Evolutionary conservation across 30 jellyfish, hydroid and myxozoan genomes (phyloP).

Genomic region (Morbakka virulenta): DNA sequence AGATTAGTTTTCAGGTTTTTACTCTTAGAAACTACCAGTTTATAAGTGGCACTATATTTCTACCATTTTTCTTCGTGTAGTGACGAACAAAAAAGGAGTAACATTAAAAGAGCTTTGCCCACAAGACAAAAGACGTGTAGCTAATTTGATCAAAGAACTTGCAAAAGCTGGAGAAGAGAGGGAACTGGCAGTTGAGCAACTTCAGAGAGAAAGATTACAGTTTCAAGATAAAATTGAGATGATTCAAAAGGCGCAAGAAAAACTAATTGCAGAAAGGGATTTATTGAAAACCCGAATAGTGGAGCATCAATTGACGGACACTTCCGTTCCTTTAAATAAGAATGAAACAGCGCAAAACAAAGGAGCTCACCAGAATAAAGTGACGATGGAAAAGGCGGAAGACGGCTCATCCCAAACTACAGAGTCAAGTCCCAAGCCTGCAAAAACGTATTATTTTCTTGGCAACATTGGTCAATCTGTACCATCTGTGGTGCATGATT

Average conservation of each 20-base stretch:
- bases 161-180: constrained; percentile 85
- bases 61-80: too few species aligned
- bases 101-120: constrained; percentile 32
- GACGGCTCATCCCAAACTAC: not conserved
- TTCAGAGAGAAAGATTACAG: constrained; percentile 40
- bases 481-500: too few species aligned
- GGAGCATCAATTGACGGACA: constrained; percentile 44
- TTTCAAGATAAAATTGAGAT: constrained; percentile 38
- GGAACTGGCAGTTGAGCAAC: constrained; percentile 42
- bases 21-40: too few species aligned
- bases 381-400: not conserved
- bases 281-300: constrained; percentile 42
- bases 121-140: constrained; percentile 50
- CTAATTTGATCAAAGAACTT: constrained; percentile 77
- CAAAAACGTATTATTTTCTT: not conserved
- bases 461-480: too few species aligned
- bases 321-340: not conserved
- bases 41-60: too few species aligned
- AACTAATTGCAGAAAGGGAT: constrained; percentile 48
- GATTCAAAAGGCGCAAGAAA: constrained; percentile 37
- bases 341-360: not conserved
- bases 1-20: too few species aligned
- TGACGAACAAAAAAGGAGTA: too few species aligned
- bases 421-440: not conserved
- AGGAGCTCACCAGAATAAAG: not conserved